A percentile compares a stretch with the other conserved stretches of the same genome.
Evolutionary conservation across 2,888 invertebrate genomes (phyloP).

Genomic region (Anarsia innoxiella): DNA sequence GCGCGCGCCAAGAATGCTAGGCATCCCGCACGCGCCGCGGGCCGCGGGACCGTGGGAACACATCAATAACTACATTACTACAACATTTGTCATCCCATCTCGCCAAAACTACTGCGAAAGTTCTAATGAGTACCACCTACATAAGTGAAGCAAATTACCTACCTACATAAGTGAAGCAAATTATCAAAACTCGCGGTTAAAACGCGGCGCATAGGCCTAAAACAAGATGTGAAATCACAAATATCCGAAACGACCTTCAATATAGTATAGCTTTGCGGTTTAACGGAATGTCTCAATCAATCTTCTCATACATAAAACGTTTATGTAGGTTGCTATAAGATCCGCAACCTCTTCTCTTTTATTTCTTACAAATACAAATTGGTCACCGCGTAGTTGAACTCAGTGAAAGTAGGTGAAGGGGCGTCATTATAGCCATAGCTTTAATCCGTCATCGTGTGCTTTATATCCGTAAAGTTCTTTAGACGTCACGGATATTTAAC

Average conservation of each 20-base stretch:
- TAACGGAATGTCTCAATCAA: constrained; percentile 2
- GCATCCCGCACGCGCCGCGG: constrained; percentile 11
- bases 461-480: not conserved
- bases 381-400: no score
- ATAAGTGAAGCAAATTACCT: no score
- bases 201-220: no score
- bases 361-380: not conserved
- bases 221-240: no score
- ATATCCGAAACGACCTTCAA: no score
- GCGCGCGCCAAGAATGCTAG: constrained; percentile 16
- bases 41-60: constrained; percentile 8
- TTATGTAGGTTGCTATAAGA: no score
- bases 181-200: no score
- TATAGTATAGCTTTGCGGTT: constrained; percentile 3
- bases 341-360: no score
- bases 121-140: no score
- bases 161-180: no score
- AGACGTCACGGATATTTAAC: not conserved
- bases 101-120: no score
- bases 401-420: constrained; percentile 9
- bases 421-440: not conserved
- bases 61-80: not conserved
- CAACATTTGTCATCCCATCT: not conserved
- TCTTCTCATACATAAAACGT: no score
- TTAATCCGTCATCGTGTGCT: constrained; percentile 1